Percentiles rank a stretch among this genome's conserved stretches.
Conservation (phyloP, 2,797 vertebrate species). For the Pseudopleuronectes americanus region DNA sequence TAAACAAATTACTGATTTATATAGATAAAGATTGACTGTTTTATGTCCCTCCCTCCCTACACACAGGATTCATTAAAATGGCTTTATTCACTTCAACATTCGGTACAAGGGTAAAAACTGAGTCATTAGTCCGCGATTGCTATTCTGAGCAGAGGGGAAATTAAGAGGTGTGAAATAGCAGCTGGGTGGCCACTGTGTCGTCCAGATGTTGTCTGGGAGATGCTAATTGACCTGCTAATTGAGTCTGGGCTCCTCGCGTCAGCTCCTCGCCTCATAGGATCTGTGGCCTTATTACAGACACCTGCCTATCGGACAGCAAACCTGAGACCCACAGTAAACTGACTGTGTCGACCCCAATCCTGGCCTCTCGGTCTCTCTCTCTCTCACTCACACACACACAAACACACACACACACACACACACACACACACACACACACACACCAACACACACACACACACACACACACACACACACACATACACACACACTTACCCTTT, state of each 20-base stretch:
- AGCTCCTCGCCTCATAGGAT: constrained; percentile 32
- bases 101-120: background rate
- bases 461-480: background rate
- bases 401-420: no score
- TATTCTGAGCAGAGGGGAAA: constrained; percentile 30
- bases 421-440: no score
- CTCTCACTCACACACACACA: no score
- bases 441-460: no score
- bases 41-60: constrained; percentile 1
- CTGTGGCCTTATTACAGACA: constrained; percentile 63
- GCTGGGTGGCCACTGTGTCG: constrained; percentile 49
- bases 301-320: constrained; percentile 55
- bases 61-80: constrained; percentile 22
- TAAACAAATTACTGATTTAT: background rate
- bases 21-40: background rate
- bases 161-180: constrained; percentile 43
- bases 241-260: constrained; percentile 56
- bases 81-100: constrained; percentile 31
- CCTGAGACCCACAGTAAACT: background rate
- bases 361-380: no score
- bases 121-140: constrained; percentile 31
- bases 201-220: constrained; percentile 73
- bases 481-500: no score
- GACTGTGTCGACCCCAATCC: background rate
- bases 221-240: constrained; percentile 70